These are phyloP conservation scores for Eriocheir sinensis DNA, from an alignment of 1,140 invertebrate species.

Conservation along the genomic window DNA sequence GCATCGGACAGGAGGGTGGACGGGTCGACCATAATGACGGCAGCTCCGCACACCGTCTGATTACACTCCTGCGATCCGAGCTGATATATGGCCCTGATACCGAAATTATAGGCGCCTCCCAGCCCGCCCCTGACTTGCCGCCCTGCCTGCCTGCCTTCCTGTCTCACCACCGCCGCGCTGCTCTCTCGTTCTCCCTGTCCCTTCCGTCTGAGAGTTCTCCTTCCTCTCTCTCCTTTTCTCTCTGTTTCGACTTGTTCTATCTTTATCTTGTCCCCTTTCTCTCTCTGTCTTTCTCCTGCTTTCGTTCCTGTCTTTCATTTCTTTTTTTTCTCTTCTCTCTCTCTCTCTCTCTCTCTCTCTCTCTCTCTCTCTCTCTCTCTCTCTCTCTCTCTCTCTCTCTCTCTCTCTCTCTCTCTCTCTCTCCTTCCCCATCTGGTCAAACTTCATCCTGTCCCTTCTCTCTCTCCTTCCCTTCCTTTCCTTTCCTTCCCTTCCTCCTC, in stretches of 20 bases:
- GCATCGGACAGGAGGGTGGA: neutral
- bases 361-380: slow-evolving; percentile 9
- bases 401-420: neutral
- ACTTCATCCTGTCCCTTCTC: neutral
- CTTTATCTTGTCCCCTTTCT: neutral
- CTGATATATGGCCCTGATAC: slow-evolving; percentile 63
- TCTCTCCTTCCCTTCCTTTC: no score
- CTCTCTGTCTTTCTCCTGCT: neutral
- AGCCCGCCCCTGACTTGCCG: neutral
- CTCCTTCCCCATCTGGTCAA: neutral
- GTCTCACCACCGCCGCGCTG: no score
- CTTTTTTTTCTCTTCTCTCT: neutral
- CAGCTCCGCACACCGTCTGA: slow-evolving; percentile 22
- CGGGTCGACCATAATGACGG: slow-evolving; percentile 47
- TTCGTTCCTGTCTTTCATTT: neutral
- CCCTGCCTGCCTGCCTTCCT: neutral
- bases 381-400: neutral
- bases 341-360: neutral
- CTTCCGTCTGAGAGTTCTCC: no score
- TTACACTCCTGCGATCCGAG: slow-evolving; percentile 37
- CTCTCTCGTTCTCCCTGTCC: no score
- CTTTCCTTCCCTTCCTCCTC: neutral
- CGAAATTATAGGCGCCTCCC: slow-evolving; percentile 47
- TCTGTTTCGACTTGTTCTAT: neutral
- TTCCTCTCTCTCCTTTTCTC: neutral